Conservation (phyloP, 2,888 invertebrate genomes). For the Thera britannica region DNA sequence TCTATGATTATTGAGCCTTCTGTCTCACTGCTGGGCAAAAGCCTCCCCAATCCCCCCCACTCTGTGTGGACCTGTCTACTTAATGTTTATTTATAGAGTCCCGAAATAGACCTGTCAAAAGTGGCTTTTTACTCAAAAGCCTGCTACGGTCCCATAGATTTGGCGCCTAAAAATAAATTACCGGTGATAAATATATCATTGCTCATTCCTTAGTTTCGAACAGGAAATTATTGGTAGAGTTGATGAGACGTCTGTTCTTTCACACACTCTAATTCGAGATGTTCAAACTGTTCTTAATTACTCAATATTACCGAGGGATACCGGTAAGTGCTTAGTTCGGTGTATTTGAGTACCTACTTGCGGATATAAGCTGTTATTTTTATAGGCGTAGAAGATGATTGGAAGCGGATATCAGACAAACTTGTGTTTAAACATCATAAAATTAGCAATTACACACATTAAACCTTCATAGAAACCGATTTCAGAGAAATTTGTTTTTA, state of each 20-base stretch:
- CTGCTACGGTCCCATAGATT: slow-evolving; percentile 32
- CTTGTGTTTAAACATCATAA: slow-evolving; percentile 24
- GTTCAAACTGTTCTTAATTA: slow-evolving; percentile 39
- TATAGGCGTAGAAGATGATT: slow-evolving; percentile 36
- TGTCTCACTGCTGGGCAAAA: no score
- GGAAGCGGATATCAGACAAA: slow-evolving; percentile 36
- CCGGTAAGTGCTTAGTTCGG: slow-evolving; percentile 39
- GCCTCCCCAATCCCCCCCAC: no score
- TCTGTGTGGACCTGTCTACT: no score
- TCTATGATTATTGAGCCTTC: no score
- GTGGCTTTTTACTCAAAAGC: not conserved
- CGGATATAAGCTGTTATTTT: slow-evolving; percentile 40
- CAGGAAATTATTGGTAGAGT: slow-evolving; percentile 59
- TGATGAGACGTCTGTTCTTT: slow-evolving; percentile 41
- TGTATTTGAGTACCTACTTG: slow-evolving; percentile 22
- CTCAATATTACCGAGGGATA: slow-evolving; percentile 41
- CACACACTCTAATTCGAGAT: slow-evolving; percentile 41
- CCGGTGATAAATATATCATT: slow-evolving; percentile 63
- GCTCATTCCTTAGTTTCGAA: slow-evolving; percentile 48
- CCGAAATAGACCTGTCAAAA: not conserved
- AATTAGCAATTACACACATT: slow-evolving; percentile 21
- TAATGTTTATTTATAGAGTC: no score
- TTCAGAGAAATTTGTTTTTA: slow-evolving; percentile 12
- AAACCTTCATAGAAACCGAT: slow-evolving; percentile 1
- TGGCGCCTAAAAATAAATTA: slow-evolving; percentile 58